Conservation (phyloP, 2,113 vertebrate species). For the Mesoclemmys tuberculata region DNA sequence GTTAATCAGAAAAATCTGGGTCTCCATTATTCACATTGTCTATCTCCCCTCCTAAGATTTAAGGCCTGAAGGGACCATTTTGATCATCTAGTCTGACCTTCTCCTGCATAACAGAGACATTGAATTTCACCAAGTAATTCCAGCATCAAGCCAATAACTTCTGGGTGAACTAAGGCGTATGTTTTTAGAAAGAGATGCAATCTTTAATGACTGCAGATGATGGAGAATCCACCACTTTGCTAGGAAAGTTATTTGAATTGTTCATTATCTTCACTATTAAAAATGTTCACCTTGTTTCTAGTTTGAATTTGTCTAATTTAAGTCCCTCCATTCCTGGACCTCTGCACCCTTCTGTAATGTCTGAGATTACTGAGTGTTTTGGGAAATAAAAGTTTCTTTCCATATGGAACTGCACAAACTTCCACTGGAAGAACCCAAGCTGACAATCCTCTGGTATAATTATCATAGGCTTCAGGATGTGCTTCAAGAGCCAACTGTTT, state of each 20-base stretch:
- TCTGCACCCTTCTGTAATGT: neutral
- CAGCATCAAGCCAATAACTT: neutral
- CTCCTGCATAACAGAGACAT: neutral
- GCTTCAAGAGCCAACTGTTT: neutral
- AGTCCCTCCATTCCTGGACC: neutral
- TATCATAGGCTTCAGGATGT: neutral
- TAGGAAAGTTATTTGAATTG: neutral
- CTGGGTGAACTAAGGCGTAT: neutral
- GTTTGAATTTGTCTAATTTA: neutral
- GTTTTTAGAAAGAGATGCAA: neutral
- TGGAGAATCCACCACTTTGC: neutral
- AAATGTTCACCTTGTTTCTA: neutral
- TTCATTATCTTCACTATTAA: neutral
- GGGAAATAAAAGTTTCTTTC: neutral
- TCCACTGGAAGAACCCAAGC: neutral
- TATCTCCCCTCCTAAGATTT: neutral
- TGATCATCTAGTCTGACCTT: neutral
- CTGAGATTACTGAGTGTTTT: neutral
- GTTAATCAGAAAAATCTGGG: slow-evolving; percentile 34
- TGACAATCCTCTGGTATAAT: neutral
- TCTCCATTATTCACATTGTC: neutral
- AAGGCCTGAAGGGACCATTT: neutral
- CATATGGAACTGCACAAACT: neutral
- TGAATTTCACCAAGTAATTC: neutral
- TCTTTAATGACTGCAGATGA: neutral